Percentiles rank a stretch among this genome's conserved stretches.
phyloP scores from a whole-genome alignment of 1,140 invertebrate species.

The Medauroidea extradentata region DNA sequence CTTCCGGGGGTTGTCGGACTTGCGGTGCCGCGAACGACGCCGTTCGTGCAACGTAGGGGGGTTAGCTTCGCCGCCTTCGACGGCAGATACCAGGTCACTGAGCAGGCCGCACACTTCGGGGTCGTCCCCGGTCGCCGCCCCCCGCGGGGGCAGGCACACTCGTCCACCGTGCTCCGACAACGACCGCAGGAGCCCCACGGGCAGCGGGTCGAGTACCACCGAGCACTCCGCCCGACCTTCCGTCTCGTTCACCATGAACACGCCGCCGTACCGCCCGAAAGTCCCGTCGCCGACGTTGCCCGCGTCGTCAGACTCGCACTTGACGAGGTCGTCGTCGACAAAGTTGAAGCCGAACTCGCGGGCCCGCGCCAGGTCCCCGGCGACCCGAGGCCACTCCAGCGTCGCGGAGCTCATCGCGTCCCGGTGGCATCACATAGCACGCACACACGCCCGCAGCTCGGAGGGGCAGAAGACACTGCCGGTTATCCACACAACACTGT shows the following conservation, averaged over 20 bases:
- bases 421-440: not conserved
- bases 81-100: slow-evolving; percentile 3
- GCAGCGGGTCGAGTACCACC: slow-evolving; percentile 21
- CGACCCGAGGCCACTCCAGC: slow-evolving; percentile 4
- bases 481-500: too few relatives aligned
- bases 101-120: slow-evolving; percentile 3
- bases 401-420: slow-evolving; percentile 9
- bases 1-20: slow-evolving; percentile 40
- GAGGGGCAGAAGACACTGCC: too few relatives aligned
- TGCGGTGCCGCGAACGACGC: slow-evolving; percentile 32
- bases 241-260: slow-evolving; percentile 10
- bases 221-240: slow-evolving; percentile 9
- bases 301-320: slow-evolving; percentile 1
- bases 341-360: slow-evolving; percentile 13
- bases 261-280: slow-evolving; percentile 2
- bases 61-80: not conserved
- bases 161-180: slow-evolving; percentile 11
- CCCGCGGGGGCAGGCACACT: slow-evolving; percentile 5
- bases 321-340: slow-evolving; percentile 11
- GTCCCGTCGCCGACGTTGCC: not conserved
- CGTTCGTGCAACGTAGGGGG: not conserved
- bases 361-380: slow-evolving; percentile 6
- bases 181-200: slow-evolving; percentile 12
- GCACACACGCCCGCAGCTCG: not conserved
- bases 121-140: not conserved